Base-by-base conservation (phyloP, 2,113 vertebrate genomes). In the Cyprinodon brontotheroides region DNA sequence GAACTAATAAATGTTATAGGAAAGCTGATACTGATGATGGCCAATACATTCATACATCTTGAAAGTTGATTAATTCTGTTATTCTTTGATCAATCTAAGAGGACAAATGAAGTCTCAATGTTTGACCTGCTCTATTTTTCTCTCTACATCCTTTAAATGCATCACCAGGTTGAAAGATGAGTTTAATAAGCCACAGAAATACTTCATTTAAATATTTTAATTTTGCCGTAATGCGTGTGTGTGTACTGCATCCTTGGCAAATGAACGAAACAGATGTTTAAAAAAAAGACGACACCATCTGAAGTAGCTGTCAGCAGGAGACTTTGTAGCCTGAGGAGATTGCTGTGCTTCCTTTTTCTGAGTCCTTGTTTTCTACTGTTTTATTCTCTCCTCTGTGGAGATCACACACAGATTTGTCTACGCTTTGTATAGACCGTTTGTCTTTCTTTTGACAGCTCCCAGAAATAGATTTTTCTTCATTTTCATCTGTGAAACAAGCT, bases 401-500 rank as follows among this genome's bases (percentile, higher is more conserved):
- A 75, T 72, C 57, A 78, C 43, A 66, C 64, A 4, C 64, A 41
- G 38, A 43, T 63, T 61, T 57, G 47, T 77, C 11, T 3, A 1
- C 48, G 8, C 68, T 68, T 71, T 74, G 38, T 45, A 15, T 2
- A 39, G 50, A 53, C 59, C 62, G 0, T 50, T 62, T 76, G 62
- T 78, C 71, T 50, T 64, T 65, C 60, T 61, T 29, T 3, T 78
- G 66, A 77, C 79, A 83, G 40, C 62, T 76, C 70, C 75, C 83
- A 10, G 22, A 80, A 86, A 84, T 86, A 89, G 81, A 41, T 7
- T 29, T 74, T 71, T 69, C 9, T 41, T 41, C 29, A 29, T 29
- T 29, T 29, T 29, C 29, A 29, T 62, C 60, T 75, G 70, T 77
- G 60, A 88, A 85, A 79, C 68, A 69, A 75, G 68, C 43, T 0